These are phyloP conservation scores for Gryllus longicercus DNA, from an alignment of 2,888 invertebrate species.

Conservation along the genomic window DNA sequence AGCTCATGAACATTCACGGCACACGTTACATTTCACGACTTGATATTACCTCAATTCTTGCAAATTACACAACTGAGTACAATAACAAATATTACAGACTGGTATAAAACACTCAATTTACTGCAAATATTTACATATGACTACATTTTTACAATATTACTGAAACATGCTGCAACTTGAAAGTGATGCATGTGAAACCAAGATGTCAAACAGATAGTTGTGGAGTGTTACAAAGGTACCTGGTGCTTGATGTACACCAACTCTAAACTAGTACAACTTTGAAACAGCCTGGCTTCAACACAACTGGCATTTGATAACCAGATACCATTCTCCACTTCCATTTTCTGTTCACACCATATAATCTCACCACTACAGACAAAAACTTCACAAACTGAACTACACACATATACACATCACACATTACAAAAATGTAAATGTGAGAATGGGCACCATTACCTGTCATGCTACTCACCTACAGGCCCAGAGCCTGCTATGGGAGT, in stretches of 20 bases:
- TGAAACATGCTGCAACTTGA: slow-evolving; percentile 2
- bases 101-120: neutral
- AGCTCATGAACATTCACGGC: neutral
- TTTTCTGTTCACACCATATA: slow-evolving; percentile 10
- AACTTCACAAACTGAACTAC: slow-evolving; percentile 17
- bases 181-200: slow-evolving; percentile 10
- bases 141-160: slow-evolving; percentile 17
- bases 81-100: neutral
- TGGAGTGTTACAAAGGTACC: slow-evolving; percentile 7
- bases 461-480: slow-evolving; percentile 61
- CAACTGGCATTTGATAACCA: neutral
- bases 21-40: slow-evolving; percentile 1
- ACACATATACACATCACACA: slow-evolving; percentile 9
- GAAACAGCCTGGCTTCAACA: neutral
- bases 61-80: neutral
- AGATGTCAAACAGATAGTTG: slow-evolving; percentile 3
- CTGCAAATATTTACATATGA: slow-evolving; percentile 3
- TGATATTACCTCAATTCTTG: neutral
- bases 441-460: slow-evolving; percentile 50
- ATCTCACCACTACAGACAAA: slow-evolving; percentile 7
- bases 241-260: slow-evolving; percentile 2
- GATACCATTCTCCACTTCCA: neutral
- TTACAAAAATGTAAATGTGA: slow-evolving; percentile 28
- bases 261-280: neutral
- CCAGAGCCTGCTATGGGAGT: slow-evolving; percentile 65